Conservation (phyloP, 2,888 invertebrate species). For the Drosophila paucipuncta region DNA sequence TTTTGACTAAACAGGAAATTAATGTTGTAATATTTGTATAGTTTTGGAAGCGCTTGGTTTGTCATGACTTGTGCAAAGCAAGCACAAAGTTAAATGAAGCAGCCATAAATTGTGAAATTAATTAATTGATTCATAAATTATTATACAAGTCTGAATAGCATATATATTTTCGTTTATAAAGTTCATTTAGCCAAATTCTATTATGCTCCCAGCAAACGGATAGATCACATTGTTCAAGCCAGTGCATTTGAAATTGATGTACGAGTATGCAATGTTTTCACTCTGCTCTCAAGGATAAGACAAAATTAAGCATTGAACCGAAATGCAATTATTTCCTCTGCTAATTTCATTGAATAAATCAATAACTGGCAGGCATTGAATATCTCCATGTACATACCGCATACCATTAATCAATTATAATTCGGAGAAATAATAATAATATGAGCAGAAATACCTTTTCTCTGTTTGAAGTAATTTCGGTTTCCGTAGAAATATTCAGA, state of each 20-base stretch:
- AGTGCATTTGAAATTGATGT: neutral
- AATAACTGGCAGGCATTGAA: neutral
- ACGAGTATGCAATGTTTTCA: neutral
- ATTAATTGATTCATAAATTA: neutral
- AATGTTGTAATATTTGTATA: neutral
- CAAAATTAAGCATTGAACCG: neutral
- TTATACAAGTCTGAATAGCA: neutral
- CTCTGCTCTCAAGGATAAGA: neutral
- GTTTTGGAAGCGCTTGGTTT: neutral
- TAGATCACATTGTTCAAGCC: neutral
- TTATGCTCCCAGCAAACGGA: too few species aligned
- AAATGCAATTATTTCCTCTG: neutral
- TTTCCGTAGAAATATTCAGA: neutral
- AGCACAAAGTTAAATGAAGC: neutral
- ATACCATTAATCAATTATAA: neutral
- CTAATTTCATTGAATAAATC: neutral
- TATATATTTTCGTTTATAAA: neutral
- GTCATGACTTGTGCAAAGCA: neutral
- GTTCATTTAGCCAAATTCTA: neutral
- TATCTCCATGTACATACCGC: neutral
- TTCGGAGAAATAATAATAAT: neutral
- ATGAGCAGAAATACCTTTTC: neutral
- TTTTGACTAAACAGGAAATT: slow-evolving; percentile 1
- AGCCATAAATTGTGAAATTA: neutral
- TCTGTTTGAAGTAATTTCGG: neutral